Evolutionary conservation across 92 coral and sea anemone genomes (phyloP).

Genomic region (Paragorgia papillata): DNA sequence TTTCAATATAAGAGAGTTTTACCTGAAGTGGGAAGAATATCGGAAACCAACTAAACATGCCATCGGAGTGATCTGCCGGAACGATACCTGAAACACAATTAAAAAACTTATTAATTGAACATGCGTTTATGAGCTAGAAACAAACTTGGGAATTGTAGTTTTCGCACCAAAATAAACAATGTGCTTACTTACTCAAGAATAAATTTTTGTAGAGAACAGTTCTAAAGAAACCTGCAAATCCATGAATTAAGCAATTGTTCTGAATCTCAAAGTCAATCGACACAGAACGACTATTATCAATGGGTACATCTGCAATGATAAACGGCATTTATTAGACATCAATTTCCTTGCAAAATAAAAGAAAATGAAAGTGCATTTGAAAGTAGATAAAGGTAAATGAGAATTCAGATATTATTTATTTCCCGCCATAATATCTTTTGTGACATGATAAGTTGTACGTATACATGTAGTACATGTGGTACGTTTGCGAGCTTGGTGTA

Average conservation of each 20-base stretch:
- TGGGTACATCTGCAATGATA: conserved; percentile 52
- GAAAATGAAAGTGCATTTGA: neutral
- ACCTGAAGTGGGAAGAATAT: conserved; percentile 95
- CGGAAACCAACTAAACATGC: conserved; percentile 99
- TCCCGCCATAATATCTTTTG: too few relatives aligned
- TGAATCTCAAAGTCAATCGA: conserved; percentile 72
- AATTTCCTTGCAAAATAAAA: neutral
- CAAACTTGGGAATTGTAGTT: too few relatives aligned
- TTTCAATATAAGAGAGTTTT: too few relatives aligned
- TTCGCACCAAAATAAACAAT: too few relatives aligned
- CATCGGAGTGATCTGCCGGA: conserved; percentile 95
- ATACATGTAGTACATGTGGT: too few relatives aligned
- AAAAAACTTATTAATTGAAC: neutral
- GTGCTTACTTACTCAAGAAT: conserved; percentile 74
- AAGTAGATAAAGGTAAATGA: neutral
- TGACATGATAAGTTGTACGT: too few relatives aligned
- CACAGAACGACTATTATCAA: conserved; percentile 85
- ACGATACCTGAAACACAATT: conserved; percentile 68
- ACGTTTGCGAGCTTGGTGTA: too few relatives aligned
- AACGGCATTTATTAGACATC: neutral
- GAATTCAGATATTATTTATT: neutral
- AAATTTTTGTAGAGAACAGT: conserved; percentile 80
- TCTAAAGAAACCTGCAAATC: conserved; percentile 95
- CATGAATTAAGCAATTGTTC: conserved; percentile 78
- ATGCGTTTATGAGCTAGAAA: too few relatives aligned